Evolutionary conservation across 2,888 invertebrate genomes (phyloP).

Genomic region (Iselma pallidipennis): DNA sequence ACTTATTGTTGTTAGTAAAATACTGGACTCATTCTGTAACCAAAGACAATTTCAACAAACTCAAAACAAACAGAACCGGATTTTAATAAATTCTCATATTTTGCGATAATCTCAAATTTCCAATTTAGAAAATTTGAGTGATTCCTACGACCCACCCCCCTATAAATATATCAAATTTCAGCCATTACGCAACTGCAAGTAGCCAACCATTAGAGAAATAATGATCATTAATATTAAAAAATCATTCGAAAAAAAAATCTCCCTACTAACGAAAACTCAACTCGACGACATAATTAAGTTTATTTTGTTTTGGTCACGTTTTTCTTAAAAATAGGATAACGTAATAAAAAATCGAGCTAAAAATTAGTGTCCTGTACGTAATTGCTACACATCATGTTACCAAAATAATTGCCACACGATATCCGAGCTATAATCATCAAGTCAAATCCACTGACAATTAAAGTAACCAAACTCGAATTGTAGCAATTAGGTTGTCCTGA

Average conservation of each 20-base stretch:
- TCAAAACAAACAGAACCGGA: no score
- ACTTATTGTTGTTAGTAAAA: no score
- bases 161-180: neutral
- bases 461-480: neutral
- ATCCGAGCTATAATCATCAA: neutral
- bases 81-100: no score
- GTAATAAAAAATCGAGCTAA: no score
- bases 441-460: neutral
- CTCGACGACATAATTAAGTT: neutral
- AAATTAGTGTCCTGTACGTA: neutral
- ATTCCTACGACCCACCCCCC: no score
- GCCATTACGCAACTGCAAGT: neutral
- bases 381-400: neutral
- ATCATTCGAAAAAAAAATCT: no score
- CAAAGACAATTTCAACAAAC: no score
- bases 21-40: no score
- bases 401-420: neutral
- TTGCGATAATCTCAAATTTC: no score
- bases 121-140: no score
- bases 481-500: conserved; percentile 5
- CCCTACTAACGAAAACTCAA: neutral
- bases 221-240: neutral
- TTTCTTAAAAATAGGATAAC: neutral
- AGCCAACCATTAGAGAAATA: neutral
- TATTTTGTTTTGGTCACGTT: neutral